Conservation (phyloP, 2,797 vertebrate genomes). For the Clarias laeviceps region DNA sequence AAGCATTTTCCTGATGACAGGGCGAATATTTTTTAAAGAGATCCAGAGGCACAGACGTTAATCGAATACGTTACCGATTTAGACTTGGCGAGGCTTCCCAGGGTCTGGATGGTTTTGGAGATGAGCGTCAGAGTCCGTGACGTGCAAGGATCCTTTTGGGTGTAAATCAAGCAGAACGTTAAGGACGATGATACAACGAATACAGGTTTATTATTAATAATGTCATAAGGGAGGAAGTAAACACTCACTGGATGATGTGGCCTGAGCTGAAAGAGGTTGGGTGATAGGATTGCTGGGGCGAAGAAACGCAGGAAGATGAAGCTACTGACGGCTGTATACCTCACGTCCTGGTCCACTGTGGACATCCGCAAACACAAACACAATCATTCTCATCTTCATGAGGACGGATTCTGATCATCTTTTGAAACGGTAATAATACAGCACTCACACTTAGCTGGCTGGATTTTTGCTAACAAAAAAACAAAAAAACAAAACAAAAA, state of each 20-base stretch:
- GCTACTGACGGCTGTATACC: conserved; percentile 97
- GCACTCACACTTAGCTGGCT: background rate
- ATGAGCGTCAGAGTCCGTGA: conserved; percentile 96
- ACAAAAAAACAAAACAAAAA: no score
- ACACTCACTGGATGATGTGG: conserved; percentile 92
- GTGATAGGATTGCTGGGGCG: conserved; percentile 96
- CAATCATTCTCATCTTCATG: background rate
- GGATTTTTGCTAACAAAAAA: background rate
- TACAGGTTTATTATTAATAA: background rate
- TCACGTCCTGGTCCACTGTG: conserved; percentile 91
- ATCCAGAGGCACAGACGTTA: background rate
- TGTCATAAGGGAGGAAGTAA: background rate
- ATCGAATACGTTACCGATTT: conserved; percentile 83
- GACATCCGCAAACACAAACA: conserved; percentile 38
- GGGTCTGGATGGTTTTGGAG: conserved; percentile 97
- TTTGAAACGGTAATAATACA: background rate
- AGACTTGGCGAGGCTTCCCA: conserved; percentile 96
- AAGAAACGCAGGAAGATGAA: conserved; percentile 99
- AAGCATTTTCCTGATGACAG: no score
- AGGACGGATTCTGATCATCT: background rate
- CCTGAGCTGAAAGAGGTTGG: conserved; percentile 94
- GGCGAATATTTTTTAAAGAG: background rate
- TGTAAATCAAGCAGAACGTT: background rate
- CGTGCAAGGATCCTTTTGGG: conserved; percentile 87
- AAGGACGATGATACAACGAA: background rate